phyloP scores from a whole-genome alignment of 2,888 invertebrate genomes.

The Nephrotoma appendiculata region DNA sequence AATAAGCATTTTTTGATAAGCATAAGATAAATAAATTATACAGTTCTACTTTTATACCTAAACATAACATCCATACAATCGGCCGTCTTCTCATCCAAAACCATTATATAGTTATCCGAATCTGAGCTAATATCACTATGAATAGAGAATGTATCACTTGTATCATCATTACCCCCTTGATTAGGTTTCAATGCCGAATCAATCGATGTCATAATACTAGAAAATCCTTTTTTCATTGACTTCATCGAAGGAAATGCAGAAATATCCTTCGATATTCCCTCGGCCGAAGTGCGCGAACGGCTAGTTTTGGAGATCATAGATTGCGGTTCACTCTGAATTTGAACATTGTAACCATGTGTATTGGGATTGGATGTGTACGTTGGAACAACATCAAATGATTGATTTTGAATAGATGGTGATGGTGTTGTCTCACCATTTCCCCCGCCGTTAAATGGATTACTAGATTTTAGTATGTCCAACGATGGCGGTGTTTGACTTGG shows the following conservation, averaged over 20 bases:
- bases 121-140: conserved; percentile 77
- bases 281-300: conserved; percentile 20
- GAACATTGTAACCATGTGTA: conserved; percentile 32
- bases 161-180: conserved; percentile 46
- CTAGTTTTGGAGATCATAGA: conserved; percentile 21
- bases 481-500: conserved; percentile 27
- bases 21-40: neutral
- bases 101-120: conserved; percentile 70
- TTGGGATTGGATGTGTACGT: conserved; percentile 29
- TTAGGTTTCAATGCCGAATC: conserved; percentile 63
- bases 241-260: conserved; percentile 22
- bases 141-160: conserved; percentile 58
- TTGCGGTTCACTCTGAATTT: conserved; percentile 27
- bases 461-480: conserved; percentile 26
- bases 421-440: neutral
- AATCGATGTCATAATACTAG: conserved; percentile 67
- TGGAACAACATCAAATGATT: conserved; percentile 25
- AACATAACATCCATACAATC: conserved; percentile 59
- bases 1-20: neutral
- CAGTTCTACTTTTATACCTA: conserved; percentile 25
- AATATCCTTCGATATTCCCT: conserved; percentile 34
- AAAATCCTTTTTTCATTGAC: conserved; percentile 71
- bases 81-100: conserved; percentile 47
- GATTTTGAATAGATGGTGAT: conserved; percentile 30
- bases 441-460: conserved; percentile 20